Percentiles rank a stretch among this genome's conserved stretches.
Conservation (phyloP, 1,140 invertebrate genomes). For the Drosophila ironensis region DNA sequence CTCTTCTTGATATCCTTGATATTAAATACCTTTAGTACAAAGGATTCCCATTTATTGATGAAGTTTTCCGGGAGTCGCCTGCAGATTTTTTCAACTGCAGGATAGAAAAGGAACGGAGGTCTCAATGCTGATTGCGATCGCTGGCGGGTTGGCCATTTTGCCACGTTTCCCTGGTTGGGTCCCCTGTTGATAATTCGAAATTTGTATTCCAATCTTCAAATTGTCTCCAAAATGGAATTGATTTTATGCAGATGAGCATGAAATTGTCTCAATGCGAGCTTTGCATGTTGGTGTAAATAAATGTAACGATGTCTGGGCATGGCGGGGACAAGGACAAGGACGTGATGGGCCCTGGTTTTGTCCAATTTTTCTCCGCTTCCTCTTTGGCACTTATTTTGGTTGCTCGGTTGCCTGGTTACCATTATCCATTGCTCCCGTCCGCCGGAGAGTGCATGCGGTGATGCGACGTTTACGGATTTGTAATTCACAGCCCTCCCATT, state of each 20-base stretch:
- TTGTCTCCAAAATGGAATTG: conserved; percentile 82
- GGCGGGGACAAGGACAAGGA: conserved; percentile 33
- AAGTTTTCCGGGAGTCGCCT: too few species aligned
- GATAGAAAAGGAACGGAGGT: conserved; percentile 27
- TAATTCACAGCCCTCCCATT: conserved; percentile 45
- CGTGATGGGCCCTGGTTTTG: conserved; percentile 44
- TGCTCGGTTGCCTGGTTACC: neutral
- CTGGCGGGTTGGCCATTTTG: conserved; percentile 57
- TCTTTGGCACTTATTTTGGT: neutral
- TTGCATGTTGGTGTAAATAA: conserved; percentile 77
- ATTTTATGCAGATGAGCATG: conserved; percentile 82
- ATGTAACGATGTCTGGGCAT: conserved; percentile 46
- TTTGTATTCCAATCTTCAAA: conserved; percentile 82
- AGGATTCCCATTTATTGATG: too few species aligned
- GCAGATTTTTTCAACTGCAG: conserved; percentile 10
- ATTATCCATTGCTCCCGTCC: conserved; percentile 15
- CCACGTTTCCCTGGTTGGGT: conserved; percentile 39
- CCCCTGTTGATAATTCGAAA: conserved; percentile 80
- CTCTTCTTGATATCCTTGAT: too few species aligned
- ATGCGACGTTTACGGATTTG: conserved; percentile 49
- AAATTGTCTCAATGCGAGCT: conserved; percentile 80
- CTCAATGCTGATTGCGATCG: conserved; percentile 76
- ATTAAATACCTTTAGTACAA: too few species aligned
- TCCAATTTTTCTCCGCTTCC: neutral
- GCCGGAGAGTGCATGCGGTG: conserved; percentile 38